Evolutionary conservation across 2,113 vertebrate species (phyloP).

Genomic region (Gymnorhina tibicen): DNA sequence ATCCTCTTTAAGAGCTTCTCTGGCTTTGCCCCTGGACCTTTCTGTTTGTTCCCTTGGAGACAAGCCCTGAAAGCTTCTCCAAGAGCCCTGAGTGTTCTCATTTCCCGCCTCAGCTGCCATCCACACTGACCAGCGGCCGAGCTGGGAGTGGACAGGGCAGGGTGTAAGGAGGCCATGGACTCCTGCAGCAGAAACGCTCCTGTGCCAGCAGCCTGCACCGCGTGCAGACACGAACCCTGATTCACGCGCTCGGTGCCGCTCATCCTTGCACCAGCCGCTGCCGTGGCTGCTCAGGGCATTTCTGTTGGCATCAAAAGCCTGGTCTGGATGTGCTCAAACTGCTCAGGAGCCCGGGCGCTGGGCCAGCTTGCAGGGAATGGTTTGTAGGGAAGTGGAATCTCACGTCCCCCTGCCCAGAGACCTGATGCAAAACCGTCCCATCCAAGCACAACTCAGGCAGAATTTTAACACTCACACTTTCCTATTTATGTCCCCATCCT

Average conservation of each 20-base stretch:
- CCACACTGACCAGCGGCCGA: neutral
- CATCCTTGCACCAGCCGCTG: neutral
- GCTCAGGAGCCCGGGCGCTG: neutral
- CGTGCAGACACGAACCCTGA: neutral
- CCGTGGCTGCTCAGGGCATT: neutral
- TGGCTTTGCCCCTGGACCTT: neutral
- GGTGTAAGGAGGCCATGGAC: too few relatives aligned
- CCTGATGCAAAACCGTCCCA: neutral
- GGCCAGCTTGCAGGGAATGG: neutral
- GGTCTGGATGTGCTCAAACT: neutral
- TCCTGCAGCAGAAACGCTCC: neutral
- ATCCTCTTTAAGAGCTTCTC: neutral
- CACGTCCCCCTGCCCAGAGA: neutral
- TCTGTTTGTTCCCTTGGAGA: conserved; percentile 34
- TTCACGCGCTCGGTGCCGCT: neutral
- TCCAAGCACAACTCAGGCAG: neutral
- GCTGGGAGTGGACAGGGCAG: neutral
- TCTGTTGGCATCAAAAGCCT: accelerated
- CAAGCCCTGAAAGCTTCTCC: neutral
- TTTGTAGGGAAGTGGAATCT: neutral
- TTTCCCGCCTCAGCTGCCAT: neutral
- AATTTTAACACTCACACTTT: neutral
- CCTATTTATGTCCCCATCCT: neutral
- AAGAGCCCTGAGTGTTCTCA: neutral
- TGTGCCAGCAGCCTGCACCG: neutral